Evolutionary conservation across 2,888 invertebrate genomes (phyloP).

Genomic region (Epirrita christyi): DNA sequence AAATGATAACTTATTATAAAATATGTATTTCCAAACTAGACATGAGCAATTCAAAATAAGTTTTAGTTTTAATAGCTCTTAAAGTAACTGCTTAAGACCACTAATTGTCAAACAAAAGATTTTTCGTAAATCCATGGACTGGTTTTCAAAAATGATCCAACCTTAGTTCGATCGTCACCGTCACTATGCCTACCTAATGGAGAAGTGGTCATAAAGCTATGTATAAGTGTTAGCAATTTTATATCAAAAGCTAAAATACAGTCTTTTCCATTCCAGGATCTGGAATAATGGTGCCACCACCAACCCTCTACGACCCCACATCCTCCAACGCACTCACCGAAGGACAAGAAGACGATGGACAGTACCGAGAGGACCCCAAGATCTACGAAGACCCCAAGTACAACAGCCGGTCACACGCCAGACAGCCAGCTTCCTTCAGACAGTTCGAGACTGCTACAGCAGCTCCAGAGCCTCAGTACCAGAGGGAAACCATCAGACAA

Average conservation of each 20-base stretch:
- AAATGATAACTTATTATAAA: constrained; percentile 1
- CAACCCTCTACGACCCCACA: constrained; percentile 85
- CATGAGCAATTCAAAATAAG: not conserved
- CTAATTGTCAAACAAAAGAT: no score
- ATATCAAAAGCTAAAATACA: not conserved
- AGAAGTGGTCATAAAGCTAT: no score
- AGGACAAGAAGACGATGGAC: constrained; percentile 92
- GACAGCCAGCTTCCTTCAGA: constrained; percentile 30
- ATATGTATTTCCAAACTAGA: constrained; percentile 30
- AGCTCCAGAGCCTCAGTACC: constrained; percentile 32
- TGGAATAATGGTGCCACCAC: constrained; percentile 93
- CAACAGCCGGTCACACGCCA: constrained; percentile 56
- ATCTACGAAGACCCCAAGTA: constrained; percentile 90
- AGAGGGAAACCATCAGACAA: constrained; percentile 39
- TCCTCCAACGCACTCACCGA: constrained; percentile 81
- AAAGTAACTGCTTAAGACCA: no score
- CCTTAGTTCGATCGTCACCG: no score
- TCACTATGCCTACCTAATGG: no score
- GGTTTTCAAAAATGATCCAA: no score
- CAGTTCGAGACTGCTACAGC: constrained; percentile 36
- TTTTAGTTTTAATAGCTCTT: no score
- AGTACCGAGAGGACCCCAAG: constrained; percentile 93
- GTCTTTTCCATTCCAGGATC: constrained; percentile 68
- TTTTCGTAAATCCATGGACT: no score
- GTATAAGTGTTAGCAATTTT: no score